Percentiles rank a stretch among this genome's conserved stretches.
These are phyloP conservation scores for Pan troglodytes DNA, from an alignment of 2,113 vertebrate species.

Conservation along the genomic window DNA sequence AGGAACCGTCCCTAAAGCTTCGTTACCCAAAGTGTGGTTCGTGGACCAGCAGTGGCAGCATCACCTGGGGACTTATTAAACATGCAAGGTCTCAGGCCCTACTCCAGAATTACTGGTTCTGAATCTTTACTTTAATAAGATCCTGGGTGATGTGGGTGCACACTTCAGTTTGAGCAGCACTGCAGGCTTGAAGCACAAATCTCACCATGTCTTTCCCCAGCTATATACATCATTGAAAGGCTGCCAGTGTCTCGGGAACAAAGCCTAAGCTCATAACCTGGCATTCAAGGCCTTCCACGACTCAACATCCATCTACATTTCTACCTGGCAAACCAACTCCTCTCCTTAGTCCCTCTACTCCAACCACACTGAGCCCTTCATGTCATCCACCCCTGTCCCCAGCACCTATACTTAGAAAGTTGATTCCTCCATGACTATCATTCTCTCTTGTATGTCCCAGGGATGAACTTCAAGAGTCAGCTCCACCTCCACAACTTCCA, in stretches of 20 bases:
- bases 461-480: background rate
- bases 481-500: background rate
- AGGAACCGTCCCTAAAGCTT: background rate
- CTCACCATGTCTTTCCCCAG: background rate
- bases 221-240: background rate
- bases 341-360: background rate
- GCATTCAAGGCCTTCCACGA: background rate
- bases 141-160: background rate
- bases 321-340: background rate
- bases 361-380: background rate
- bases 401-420: background rate
- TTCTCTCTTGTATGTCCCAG: background rate
- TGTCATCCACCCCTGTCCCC: rapidly evolving
- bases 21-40: background rate
- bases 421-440: too few species aligned
- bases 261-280: background rate
- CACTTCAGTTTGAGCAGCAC: background rate
- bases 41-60: rapidly evolving
- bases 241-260: background rate
- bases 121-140: background rate
- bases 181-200: background rate
- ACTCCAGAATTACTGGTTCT: background rate
- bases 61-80: background rate
- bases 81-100: background rate
- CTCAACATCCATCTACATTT: background rate